Conservation (phyloP, 2,888 invertebrate genomes). For the Julus scanicus region DNA sequence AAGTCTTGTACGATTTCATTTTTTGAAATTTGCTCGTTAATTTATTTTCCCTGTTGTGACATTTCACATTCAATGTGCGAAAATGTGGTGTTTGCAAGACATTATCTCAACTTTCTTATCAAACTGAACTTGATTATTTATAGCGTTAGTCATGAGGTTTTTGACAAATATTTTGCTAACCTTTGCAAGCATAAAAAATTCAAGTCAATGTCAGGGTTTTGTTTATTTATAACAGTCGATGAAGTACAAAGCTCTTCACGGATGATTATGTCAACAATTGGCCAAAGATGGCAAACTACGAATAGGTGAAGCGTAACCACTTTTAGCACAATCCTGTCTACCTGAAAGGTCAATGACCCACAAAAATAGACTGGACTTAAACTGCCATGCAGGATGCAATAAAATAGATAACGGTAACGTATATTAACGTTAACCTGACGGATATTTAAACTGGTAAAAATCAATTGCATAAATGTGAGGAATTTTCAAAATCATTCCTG, state of each 20-base stretch:
- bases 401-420: constrained; percentile 11
- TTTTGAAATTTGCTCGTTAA: constrained; percentile 28
- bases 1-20: background rate
- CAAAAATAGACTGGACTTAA: constrained; percentile 45
- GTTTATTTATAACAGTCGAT: constrained; percentile 35
- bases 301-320: background rate
- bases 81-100: background rate
- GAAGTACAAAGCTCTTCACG: constrained; percentile 39
- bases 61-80: background rate
- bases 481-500: no score
- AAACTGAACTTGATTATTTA: background rate
- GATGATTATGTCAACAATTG: constrained; percentile 39
- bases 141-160: background rate
- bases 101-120: constrained; percentile 34
- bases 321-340: constrained; percentile 34
- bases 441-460: background rate
- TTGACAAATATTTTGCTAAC: constrained; percentile 16
- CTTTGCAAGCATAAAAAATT: background rate
- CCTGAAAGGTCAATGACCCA: constrained; percentile 41
- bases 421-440: constrained; percentile 9
- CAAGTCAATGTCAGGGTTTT: constrained; percentile 40
- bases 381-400: constrained; percentile 13
- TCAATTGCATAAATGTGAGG: no score
- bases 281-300: background rate
- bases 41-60: background rate